Evolutionary conservation across 35 echinoderm and acorn worm species (phyloP).

Genomic region (Heliocidaris erythrogramma): DNA sequence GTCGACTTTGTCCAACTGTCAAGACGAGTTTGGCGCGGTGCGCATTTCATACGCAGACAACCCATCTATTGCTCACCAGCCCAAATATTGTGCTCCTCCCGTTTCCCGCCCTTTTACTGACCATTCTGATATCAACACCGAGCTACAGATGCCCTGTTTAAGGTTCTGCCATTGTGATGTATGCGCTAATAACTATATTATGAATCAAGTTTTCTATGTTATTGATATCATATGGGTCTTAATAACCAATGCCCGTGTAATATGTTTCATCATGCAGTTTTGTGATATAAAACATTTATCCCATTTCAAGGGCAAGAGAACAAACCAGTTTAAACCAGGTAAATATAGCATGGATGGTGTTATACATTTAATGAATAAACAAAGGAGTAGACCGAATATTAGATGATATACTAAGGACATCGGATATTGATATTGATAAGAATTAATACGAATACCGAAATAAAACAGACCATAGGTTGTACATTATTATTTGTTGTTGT

Average conservation of each 20-base stretch:
- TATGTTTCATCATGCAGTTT: no score
- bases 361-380: no score
- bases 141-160: background rate
- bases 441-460: no score
- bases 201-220: background rate
- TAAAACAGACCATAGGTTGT: no score
- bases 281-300: no score
- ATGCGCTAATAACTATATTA: background rate
- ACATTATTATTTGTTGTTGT: no score
- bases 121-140: background rate
- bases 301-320: no score
- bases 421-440: no score
- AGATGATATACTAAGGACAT: no score
- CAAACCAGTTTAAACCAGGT: no score
- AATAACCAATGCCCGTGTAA: background rate
- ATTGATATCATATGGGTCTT: background rate
- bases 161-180: background rate
- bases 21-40: background rate
- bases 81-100: background rate
- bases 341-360: no score
- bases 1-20: background rate
- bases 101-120: background rate
- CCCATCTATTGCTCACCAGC: background rate
- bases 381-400: no score
- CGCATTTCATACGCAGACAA: background rate